Base-by-base conservation (phyloP, 2,888 invertebrate species). In the Drosophila quinaria region DNA sequence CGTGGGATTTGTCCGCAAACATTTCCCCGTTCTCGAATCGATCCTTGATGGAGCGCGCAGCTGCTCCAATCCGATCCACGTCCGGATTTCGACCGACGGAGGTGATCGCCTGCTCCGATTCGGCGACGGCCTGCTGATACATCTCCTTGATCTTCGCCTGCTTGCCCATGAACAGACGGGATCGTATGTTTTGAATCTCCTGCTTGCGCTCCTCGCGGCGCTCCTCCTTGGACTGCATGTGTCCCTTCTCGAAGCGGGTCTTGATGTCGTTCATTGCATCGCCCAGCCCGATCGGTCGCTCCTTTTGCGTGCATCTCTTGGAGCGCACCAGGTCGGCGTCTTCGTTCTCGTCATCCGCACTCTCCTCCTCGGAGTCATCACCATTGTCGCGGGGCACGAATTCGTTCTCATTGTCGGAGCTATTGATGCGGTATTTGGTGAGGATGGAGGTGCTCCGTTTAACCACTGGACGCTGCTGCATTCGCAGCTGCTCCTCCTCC, bases 141-240 rank as follows among this genome's bases (percentile, higher is more conserved):
- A 97, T 95, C 90, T 97, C 97, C 91, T 97, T 98, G 93, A 98
- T 96, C 90, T 97, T 97, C 0, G 96, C 97, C 93, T 97, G 97
- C 91, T 97, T 97, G 11, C 97, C 97, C 96, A 97, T 95, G 90
- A 97, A 97, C 22, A 98, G 93, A 51, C 97, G 94, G 86, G 96
- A 97, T 61, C 98, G 94, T 82, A 98, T 97, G 80, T 95, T 96
- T 92, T 97, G 96, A 79, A 97, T 96, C 93, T 98, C 98, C 90
- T 97, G 97, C 90, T 97, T 97, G 50, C 97, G 94, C 91, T 97
- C 96, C 83, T 97, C 96, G 10, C 96, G 95, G 22, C 96, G 93
- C 71, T 95, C 95, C 83, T 97, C 95, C 44, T 94, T 93, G 4
- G 93, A 91, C 63, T 94, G 92, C 66, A 92, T 87, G 61, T 94